Conservation (phyloP, 2,113 vertebrate species). For the Poeciliopsis occidentalis region DNA sequence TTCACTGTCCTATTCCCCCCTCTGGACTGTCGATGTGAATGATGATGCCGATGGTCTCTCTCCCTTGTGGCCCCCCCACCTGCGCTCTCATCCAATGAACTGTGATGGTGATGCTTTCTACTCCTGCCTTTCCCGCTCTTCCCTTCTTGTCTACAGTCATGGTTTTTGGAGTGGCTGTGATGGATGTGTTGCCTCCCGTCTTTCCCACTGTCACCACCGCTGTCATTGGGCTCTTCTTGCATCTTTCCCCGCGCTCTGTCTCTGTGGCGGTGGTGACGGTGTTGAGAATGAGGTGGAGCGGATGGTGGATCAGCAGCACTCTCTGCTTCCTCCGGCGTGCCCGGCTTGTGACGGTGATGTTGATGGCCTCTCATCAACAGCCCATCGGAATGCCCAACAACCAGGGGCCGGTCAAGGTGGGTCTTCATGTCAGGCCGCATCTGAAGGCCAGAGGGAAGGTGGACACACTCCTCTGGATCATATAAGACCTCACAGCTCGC, state of each 20-base stretch:
- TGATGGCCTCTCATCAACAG: constrained; percentile 40
- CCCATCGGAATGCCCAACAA: constrained; percentile 83
- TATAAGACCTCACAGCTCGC: constrained; percentile 92
- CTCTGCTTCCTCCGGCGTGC: constrained; percentile 68
- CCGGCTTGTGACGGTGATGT: constrained; percentile 62
- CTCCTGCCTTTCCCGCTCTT: constrained; percentile 84
- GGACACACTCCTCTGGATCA: constrained; percentile 86
- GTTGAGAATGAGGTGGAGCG: constrained; percentile 49
- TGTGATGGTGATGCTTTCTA: constrained; percentile 84
- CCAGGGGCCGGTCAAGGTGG: constrained; percentile 89
- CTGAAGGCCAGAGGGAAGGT: constrained; percentile 83
- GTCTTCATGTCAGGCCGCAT: constrained; percentile 92
- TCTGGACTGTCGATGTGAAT: constrained; percentile 75
- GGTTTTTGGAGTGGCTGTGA: constrained; percentile 87
- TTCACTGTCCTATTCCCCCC: constrained; percentile 83
- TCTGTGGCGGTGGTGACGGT: constrained; percentile 85
- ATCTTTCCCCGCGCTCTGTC: constrained; percentile 75
- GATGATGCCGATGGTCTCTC: constrained; percentile 87
- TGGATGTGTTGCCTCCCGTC: constrained; percentile 83
- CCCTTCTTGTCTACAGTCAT: constrained; percentile 78
- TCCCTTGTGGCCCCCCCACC: constrained; percentile 66
- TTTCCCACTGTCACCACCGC: constrained; percentile 68
- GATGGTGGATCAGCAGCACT: constrained; percentile 13
- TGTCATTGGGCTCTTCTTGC: constrained; percentile 75
- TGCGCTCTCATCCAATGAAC: constrained; percentile 82